phyloP scores from a whole-genome alignment of 2,888 invertebrate genomes.

The Galeopsomyia nigrocyanea region DNA sequence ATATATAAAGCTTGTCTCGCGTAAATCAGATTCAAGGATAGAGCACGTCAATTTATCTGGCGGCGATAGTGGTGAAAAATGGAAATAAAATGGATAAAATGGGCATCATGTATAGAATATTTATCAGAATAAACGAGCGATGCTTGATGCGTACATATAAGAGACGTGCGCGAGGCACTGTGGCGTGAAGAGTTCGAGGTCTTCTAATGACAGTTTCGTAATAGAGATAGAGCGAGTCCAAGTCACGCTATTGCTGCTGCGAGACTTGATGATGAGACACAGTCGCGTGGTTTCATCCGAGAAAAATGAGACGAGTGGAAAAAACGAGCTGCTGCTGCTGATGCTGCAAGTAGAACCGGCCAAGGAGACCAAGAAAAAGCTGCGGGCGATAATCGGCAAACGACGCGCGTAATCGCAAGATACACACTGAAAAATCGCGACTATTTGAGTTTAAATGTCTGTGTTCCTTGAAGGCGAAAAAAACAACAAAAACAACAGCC shows the following conservation, averaged over 20 bases:
- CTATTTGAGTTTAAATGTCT: slow-evolving; percentile 37
- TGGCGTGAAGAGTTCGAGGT: slow-evolving; percentile 12
- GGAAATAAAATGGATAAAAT: no score
- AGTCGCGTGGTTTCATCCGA: slow-evolving; percentile 11
- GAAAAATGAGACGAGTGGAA: no score
- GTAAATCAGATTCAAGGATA: neutral
- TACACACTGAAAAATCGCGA: slow-evolving; percentile 29
- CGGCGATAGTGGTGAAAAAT: no score
- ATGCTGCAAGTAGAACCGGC: no score
- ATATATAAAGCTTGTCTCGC: slow-evolving; percentile 9
- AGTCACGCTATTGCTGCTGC: slow-evolving; percentile 34
- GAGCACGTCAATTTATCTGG: no score
- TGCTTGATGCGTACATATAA: neutral
- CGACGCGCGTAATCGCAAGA: slow-evolving; percentile 34
- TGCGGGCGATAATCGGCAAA: slow-evolving; percentile 36
- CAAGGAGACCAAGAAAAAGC: slow-evolving; percentile 8
- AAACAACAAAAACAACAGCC: slow-evolving; percentile 33
- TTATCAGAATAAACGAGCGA: slow-evolving; percentile 15
- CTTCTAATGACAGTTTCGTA: slow-evolving; percentile 42
- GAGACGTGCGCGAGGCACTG: neutral
- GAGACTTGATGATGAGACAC: slow-evolving; percentile 27
- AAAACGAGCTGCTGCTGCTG: neutral
- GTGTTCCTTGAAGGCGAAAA: slow-evolving; percentile 29
- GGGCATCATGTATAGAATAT: neutral
- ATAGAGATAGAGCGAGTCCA: slow-evolving; percentile 14